A percentile compares a stretch with the other conserved stretches of the same genome.
These are phyloP conservation scores for Ginglymostoma cirratum DNA, from an alignment of 2,113 vertebrate species.

Conservation along the genomic window DNA sequence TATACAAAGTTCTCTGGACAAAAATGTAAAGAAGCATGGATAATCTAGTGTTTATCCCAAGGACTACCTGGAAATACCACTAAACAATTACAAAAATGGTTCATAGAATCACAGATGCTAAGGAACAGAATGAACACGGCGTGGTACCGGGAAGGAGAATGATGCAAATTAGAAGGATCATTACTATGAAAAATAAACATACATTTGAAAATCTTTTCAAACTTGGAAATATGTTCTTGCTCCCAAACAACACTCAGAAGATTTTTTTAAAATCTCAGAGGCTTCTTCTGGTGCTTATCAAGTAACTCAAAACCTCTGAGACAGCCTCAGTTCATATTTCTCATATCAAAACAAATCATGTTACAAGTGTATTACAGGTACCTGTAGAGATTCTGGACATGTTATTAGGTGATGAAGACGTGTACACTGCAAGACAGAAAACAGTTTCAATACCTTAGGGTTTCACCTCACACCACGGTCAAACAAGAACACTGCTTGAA, in stretches of 20 bases:
- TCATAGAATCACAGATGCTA: no score
- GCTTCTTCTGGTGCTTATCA: neutral
- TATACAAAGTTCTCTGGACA: neutral
- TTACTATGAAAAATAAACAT: neutral
- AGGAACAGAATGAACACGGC: neutral
- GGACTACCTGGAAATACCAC: neutral
- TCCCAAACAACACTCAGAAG: neutral
- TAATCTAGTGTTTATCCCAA: neutral
- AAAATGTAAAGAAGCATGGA: neutral
- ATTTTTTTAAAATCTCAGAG: neutral
- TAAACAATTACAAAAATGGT: neutral
- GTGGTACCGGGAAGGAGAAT: neutral
- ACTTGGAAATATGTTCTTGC: neutral
- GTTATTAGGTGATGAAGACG: slow-evolving; percentile 28
- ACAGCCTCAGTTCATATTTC: neutral
- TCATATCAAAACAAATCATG: slow-evolving; percentile 32
- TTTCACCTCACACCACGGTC: neutral
- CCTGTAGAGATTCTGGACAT: slow-evolving; percentile 15
- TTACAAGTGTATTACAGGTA: slow-evolving; percentile 24
- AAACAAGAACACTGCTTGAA: neutral
- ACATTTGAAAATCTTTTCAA: neutral
- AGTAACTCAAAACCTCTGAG: neutral
- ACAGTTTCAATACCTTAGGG: slow-evolving; percentile 16
- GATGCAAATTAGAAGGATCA: neutral
- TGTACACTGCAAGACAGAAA: slow-evolving; percentile 32